Evolutionary conservation across 2,888 invertebrate genomes (phyloP), one percentile per base, ranked within the genome.

Genomic region (Netelia fuscicornis): DNA sequence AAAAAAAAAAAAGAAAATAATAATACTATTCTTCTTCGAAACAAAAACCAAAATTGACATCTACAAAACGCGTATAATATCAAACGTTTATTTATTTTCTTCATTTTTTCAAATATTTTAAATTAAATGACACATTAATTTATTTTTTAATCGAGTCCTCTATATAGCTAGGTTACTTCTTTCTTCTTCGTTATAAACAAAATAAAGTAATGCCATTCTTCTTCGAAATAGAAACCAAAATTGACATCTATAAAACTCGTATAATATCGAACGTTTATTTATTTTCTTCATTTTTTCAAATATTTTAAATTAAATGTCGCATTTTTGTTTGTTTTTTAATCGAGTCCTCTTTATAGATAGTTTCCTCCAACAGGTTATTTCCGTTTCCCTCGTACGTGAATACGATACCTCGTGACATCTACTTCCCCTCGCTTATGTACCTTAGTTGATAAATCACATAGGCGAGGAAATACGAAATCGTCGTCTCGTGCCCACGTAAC

Each of bases 371-470:
- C 77, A 81, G 62, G 54, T 81, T 58, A 74, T 80, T 75, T 81
- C 77, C 81, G 52, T 81, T 83, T 77, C 17, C 60, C 37, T 17
- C 70, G n/a, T 37, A 68, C 60, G 71, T 23, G 72, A 42, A 68
- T 58, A 60, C 30, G 54, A 56, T 64, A 11, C 48, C 60, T 67
- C 74, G 25, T 30, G 65, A 30, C 64, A 30, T 75, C 68, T 48
- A 71, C 75, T 60, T 48, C 37, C 60, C 62, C 42, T 42, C 54
- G 72, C 68, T 74, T 23, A 20, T 71, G 30, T 65, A 64, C 84
- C 74, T 86, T 84, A 77, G 81, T 58, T 72, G 71, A 86, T 83
- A 84, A 84, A 74, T 77, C 86, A 81, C 74, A 58, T 58, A 76
- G 23, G 54, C 80, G 25, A 81, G 77, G 74, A 58, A 48, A 68